Evolutionary conservation across 2,888 invertebrate species (phyloP).

Genomic region (Netelia virgata): DNA sequence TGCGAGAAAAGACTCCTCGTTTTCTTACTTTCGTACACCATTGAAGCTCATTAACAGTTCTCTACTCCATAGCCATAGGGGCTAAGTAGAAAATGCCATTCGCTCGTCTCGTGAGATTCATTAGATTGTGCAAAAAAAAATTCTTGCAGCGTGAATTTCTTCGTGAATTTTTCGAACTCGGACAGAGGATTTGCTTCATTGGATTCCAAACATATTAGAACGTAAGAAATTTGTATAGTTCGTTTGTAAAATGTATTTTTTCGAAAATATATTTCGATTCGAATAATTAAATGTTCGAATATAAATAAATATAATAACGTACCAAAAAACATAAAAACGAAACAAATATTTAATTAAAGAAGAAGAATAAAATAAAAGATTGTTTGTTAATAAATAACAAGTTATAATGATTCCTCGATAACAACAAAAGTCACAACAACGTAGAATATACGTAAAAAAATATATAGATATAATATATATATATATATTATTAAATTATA

Average conservation of each 20-base stretch:
- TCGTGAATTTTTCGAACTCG: too few species aligned
- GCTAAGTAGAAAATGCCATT: background rate
- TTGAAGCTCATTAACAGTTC: background rate
- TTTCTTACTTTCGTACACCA: background rate
- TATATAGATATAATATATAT: too few species aligned
- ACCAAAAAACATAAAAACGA: background rate
- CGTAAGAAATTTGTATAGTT: too few species aligned
- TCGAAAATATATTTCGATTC: background rate
- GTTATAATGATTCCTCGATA: background rate
- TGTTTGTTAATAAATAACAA: background rate
- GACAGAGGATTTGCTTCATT: too few species aligned
- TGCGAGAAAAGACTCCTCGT: conserved; percentile 13
- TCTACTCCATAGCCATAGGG: background rate
- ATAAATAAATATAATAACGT: too few species aligned
- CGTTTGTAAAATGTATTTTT: background rate
- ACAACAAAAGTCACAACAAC: background rate
- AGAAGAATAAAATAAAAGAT: background rate
- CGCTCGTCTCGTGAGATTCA: background rate
- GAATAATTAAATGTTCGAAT: too few species aligned
- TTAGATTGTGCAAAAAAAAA: background rate
- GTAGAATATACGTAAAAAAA: background rate
- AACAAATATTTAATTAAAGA: background rate
- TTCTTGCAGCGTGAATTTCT: too few species aligned
- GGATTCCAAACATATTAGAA: too few species aligned
- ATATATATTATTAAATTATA: too few species aligned